Evolutionary conservation across 2,797 vertebrate genomes (phyloP).

Genomic region (Falco biarmicus): DNA sequence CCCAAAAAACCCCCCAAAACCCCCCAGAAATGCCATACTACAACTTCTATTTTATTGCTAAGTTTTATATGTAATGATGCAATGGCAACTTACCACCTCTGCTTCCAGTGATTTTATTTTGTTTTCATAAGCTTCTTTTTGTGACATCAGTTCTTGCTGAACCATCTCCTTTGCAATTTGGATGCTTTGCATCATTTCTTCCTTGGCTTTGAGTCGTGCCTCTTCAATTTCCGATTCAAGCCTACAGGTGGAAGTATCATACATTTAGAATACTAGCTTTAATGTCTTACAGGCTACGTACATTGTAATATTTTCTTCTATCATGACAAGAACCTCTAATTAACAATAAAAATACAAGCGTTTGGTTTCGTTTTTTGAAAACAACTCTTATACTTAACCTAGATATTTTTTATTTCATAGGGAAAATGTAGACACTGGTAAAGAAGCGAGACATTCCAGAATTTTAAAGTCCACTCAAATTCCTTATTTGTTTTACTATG

Average conservation of each 20-base stretch:
- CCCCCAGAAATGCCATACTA: background rate
- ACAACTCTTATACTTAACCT: background rate
- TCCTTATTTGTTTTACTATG: background rate
- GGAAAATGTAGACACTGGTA: background rate
- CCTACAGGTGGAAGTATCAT: conserved; percentile 63
- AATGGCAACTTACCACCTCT: conserved; percentile 83
- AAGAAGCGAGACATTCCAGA: background rate
- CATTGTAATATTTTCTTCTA: background rate
- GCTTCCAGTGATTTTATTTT: conserved; percentile 85
- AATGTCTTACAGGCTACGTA: background rate
- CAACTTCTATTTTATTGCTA: background rate
- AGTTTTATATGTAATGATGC: background rate
- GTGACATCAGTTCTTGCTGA: conserved; percentile 87
- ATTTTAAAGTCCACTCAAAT: background rate
- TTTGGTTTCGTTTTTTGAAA: background rate
- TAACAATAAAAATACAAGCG: background rate
- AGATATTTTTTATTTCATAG: background rate
- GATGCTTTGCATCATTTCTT: conserved; percentile 95
- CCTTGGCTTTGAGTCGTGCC: conserved; percentile 90
- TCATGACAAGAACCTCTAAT: background rate
- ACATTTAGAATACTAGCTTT: background rate
- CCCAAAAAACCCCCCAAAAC: background rate
- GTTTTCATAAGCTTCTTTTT: conserved; percentile 87
- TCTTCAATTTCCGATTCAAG: conserved; percentile 94
- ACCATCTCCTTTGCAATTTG: conserved; percentile 94